phyloP scores from a whole-genome alignment of 2,888 invertebrate species.

The Melieria crassipennis region DNA sequence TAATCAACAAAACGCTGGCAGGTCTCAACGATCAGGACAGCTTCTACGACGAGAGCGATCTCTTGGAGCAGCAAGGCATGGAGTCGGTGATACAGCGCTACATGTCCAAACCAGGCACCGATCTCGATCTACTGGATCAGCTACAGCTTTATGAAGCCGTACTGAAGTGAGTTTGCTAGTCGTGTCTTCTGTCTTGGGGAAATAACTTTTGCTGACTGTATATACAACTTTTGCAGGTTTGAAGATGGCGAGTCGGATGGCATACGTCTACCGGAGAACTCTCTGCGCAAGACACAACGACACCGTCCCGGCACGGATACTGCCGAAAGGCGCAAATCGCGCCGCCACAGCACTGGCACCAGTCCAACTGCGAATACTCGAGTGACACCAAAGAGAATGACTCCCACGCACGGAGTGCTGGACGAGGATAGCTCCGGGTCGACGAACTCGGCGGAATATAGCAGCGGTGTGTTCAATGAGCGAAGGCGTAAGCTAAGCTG shows the following conservation, averaged over 20 bases:
- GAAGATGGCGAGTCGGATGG: conserved; percentile 69
- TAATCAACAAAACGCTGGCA: conserved; percentile 94
- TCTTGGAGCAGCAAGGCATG: conserved; percentile 93
- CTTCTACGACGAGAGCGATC: conserved; percentile 97
- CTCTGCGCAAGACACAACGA: conserved; percentile 78
- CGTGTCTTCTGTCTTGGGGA: background rate
- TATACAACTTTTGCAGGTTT: conserved; percentile 51
- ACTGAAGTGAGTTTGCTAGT: conserved; percentile 75
- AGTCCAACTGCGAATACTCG: conserved; percentile 67
- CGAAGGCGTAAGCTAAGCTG: background rate
- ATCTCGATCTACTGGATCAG: conserved; percentile 91
- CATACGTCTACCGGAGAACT: conserved; percentile 73
- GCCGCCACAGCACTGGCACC: conserved; percentile 78
- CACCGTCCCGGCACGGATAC: conserved; percentile 72
- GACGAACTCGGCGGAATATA: conserved; percentile 64
- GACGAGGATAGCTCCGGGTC: conserved; percentile 70
- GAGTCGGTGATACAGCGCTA: conserved; percentile 87
- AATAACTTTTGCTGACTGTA: background rate
- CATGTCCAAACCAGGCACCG: conserved; percentile 91
- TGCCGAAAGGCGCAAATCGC: conserved; percentile 80
- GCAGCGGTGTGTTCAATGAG: conserved; percentile 56
- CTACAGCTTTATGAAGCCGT: conserved; percentile 96
- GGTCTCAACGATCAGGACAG: conserved; percentile 95
- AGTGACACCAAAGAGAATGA: conserved; percentile 58
- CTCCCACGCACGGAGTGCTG: conserved; percentile 57